Evolutionary conservation across 2,113 vertebrate species (phyloP).

Genomic region (Xenopus laevis): DNA sequence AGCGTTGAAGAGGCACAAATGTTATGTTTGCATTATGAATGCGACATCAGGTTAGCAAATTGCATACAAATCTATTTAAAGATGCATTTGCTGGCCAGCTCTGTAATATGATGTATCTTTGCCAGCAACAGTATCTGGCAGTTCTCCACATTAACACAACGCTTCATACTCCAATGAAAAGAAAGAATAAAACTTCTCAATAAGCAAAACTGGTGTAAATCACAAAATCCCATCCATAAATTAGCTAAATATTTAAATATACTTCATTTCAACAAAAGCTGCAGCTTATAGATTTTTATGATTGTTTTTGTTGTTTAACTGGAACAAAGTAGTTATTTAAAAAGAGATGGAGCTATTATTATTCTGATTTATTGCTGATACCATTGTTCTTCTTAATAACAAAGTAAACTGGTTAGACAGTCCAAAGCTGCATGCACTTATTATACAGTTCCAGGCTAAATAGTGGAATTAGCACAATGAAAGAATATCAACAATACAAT

Average conservation of each 20-base stretch:
- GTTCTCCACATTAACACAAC: neutral
- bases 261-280: neutral
- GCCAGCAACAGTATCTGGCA: neutral
- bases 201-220: neutral
- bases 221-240: neutral
- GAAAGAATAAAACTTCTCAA: neutral
- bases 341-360: neutral
- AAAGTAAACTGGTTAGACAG: neutral
- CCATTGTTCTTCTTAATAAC: neutral
- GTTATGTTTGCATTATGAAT: constrained; percentile 1
- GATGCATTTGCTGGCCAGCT: constrained; percentile 1
- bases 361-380: neutral
- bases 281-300: neutral
- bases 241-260: neutral
- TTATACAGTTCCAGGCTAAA: neutral
- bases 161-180: neutral
- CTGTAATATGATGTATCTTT: constrained; percentile 3
- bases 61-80: constrained; percentile 5
- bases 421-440: neutral
- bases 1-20: neutral
- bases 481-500: no score
- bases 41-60: neutral
- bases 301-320: neutral
- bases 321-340: neutral
- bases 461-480: neutral